Conservation (phyloP, 2,888 invertebrate species). For the Steromphala cineraria region DNA sequence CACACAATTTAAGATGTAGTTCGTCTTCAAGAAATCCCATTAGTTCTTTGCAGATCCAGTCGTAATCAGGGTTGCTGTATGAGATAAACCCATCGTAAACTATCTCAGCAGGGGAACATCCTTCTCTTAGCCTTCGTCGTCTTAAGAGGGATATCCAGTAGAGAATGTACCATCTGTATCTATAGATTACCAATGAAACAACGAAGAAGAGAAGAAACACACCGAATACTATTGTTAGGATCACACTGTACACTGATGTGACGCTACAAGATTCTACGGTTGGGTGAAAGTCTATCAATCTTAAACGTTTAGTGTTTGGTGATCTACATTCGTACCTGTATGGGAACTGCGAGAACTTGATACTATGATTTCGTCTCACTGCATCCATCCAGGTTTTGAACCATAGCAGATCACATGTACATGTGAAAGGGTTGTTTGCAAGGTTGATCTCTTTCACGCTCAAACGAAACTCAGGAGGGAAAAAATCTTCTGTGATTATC, state of each 20-base stretch:
- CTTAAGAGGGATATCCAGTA: background rate
- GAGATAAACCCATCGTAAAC: slow-evolving; percentile 17
- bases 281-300: background rate
- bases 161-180: slow-evolving; percentile 1
- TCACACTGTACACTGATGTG: background rate
- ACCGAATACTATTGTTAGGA: background rate
- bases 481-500: background rate
- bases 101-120: background rate
- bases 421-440: slow-evolving; percentile 91
- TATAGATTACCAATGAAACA: background rate
- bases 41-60: slow-evolving; percentile 1
- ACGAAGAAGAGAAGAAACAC: background rate
- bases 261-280: background rate
- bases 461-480: slow-evolving; percentile 4
- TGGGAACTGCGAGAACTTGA: background rate
- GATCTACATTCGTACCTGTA: background rate
- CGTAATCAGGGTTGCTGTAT: background rate
- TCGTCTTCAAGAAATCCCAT: background rate
- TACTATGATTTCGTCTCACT: background rate
- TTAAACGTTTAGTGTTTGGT: background rate
- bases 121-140: background rate
- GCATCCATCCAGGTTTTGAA: slow-evolving; percentile 91
- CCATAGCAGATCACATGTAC: slow-evolving; percentile 91
- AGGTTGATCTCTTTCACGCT: slow-evolving; percentile 79
- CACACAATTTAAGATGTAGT: background rate